Evolutionary conservation across 1,140 invertebrate genomes (phyloP).

Genomic region (Philaenus spumarius): DNA sequence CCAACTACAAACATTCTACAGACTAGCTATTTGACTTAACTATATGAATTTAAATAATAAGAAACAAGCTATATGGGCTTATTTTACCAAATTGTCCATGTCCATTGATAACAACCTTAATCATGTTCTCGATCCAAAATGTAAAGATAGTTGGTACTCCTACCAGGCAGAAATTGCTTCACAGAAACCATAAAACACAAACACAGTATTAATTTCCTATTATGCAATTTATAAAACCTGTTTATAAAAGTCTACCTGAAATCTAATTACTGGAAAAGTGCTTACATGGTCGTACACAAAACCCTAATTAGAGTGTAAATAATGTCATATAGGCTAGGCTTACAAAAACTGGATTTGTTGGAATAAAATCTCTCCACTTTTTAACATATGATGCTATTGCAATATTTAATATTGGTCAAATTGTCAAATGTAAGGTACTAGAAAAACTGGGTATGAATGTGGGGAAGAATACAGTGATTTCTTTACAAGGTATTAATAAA

Average conservation of each 20-base stretch:
- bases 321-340: conserved; percentile 26
- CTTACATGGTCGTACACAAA: too few species aligned
- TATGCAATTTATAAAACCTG: conserved; percentile 22
- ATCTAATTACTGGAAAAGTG: not conserved
- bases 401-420: conserved; percentile 12
- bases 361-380: conserved; percentile 23
- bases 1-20: conserved; percentile 19
- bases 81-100: conserved; percentile 12
- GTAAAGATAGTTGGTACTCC: conserved; percentile 32
- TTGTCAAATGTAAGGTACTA: conserved; percentile 6
- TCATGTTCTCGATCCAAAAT: too few species aligned
- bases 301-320: too few species aligned
- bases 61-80: conserved; percentile 16
- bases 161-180: conserved; percentile 28
- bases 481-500: too few species aligned
- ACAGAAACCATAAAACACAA: not conserved
- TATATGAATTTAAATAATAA: conserved; percentile 10
- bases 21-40: conserved; percentile 12
- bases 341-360: conserved; percentile 27
- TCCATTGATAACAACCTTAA: conserved; percentile 12
- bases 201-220: not conserved
- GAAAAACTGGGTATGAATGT: conserved; percentile 5
- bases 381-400: conserved; percentile 16
- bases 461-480: conserved; percentile 6
- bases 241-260: conserved; percentile 21